phyloP scores from a whole-genome alignment of 2,797 vertebrate species.

The Tragelaphus eurycerus region DNA sequence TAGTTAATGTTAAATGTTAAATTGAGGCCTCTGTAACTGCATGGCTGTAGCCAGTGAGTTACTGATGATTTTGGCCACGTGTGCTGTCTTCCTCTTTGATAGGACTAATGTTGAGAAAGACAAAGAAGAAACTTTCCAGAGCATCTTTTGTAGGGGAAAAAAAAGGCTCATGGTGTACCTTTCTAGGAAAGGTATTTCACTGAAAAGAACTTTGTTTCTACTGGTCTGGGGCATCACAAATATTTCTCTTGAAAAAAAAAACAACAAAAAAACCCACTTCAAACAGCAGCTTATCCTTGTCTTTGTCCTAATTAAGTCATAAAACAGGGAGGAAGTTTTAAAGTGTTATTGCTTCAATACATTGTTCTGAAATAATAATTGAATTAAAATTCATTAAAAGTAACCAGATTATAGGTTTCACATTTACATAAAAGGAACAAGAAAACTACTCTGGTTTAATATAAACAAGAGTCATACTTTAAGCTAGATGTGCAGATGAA shows the following conservation, averaged over 20 bases:
- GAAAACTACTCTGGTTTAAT: background rate
- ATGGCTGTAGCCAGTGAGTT: background rate
- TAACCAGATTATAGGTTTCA: background rate
- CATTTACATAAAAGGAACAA: background rate
- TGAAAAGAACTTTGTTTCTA: background rate
- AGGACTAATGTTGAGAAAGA: background rate
- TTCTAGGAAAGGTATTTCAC: background rate
- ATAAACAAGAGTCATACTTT: background rate
- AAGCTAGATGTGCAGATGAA: background rate
- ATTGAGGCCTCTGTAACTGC: background rate
- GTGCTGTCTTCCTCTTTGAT: background rate
- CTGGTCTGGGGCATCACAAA: background rate
- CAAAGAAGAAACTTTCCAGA: background rate
- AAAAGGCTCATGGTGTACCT: background rate
- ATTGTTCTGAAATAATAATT: background rate
- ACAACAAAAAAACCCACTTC: rapidly evolving
- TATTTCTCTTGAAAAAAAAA: background rate
- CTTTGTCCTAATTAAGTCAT: background rate
- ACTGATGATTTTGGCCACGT: background rate
- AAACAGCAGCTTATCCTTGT: background rate
- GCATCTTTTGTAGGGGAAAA: background rate
- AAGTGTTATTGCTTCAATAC: background rate
- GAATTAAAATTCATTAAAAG: background rate
- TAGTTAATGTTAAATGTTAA: no score
- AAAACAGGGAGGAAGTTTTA: background rate